Evolutionary conservation across 2,113 vertebrate species (phyloP).

Genomic region (Rousettus leschenaultii): DNA sequence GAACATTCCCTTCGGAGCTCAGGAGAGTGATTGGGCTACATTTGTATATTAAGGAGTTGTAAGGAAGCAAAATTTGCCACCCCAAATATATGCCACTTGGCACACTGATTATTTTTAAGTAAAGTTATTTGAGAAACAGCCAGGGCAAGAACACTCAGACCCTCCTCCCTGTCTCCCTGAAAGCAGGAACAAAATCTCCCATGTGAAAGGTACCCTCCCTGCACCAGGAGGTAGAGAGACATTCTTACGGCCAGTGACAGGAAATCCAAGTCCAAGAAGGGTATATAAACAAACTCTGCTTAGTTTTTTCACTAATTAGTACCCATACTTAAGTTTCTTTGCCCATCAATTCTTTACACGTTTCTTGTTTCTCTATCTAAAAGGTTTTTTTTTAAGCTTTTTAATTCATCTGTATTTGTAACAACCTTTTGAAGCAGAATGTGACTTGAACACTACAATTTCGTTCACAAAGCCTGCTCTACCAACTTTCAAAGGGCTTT

Average conservation of each 20-base stretch:
- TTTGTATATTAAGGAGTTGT: background rate
- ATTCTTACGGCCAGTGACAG: background rate
- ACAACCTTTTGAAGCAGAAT: constrained; percentile 28
- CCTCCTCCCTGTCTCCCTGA: background rate
- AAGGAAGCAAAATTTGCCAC: background rate
- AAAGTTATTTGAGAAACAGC: background rate
- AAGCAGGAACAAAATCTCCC: background rate
- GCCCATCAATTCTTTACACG: background rate
- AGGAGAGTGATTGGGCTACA: background rate
- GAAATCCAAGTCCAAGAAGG: background rate
- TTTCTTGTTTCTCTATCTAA: background rate
- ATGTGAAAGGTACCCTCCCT: background rate
- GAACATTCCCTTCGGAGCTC: background rate
- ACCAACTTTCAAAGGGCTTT: background rate
- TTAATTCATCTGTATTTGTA: constrained; percentile 54
- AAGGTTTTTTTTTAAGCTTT: background rate
- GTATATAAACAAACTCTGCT: background rate
- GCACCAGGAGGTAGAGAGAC: background rate
- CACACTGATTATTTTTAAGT: background rate
- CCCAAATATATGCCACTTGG: background rate
- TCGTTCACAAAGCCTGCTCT: background rate
- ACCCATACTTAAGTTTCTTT: background rate
- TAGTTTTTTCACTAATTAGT: background rate
- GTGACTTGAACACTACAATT: background rate
- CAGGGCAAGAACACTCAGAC: background rate